Evolutionary conservation across 2,888 invertebrate genomes (phyloP).

Genomic region (Aethes cnicana): DNA sequence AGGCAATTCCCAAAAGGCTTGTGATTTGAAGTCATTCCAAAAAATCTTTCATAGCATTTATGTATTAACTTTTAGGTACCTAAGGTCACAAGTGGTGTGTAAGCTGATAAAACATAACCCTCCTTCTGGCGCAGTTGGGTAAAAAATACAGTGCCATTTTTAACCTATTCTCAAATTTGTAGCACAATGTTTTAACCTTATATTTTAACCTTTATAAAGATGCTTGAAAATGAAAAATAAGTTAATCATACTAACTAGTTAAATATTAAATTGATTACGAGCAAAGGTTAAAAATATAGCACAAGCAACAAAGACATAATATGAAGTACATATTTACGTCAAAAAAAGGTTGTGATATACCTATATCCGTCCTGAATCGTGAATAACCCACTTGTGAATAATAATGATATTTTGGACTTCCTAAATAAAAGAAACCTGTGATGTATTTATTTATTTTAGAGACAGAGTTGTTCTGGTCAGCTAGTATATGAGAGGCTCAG

Average conservation of each 20-base stretch:
- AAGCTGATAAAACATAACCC: too few species aligned
- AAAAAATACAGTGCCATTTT: conserved; percentile 7
- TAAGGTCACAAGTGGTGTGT: conserved; percentile 37
- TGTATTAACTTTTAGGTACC: conserved; percentile 39
- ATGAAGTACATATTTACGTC: not conserved
- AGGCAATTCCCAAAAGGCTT: conserved; percentile 57
- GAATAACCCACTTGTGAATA: not conserved
- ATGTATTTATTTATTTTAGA: conserved; percentile 9
- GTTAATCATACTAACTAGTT: too few species aligned
- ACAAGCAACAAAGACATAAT: too few species aligned
- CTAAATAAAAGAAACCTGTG: conserved; percentile 4
- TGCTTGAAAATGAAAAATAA: too few species aligned
- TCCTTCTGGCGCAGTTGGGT: too few species aligned
- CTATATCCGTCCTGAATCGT: conserved; percentile 1
- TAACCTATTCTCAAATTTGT: too few species aligned
- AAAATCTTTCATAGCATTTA: conserved; percentile 51
- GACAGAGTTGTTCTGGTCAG: conserved; percentile 8
- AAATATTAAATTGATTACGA: too few species aligned
- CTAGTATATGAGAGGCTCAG: not conserved
- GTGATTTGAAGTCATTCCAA: conserved; percentile 75
- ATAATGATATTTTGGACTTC: not conserved
- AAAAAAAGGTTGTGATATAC: conserved; percentile 11
- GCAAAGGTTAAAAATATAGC: too few species aligned
- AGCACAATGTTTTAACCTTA: too few species aligned
- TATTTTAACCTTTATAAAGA: too few species aligned